These are phyloP conservation scores for Chorisops tibialis DNA, from an alignment of 2,888 invertebrate species.

Conservation along the genomic window DNA sequence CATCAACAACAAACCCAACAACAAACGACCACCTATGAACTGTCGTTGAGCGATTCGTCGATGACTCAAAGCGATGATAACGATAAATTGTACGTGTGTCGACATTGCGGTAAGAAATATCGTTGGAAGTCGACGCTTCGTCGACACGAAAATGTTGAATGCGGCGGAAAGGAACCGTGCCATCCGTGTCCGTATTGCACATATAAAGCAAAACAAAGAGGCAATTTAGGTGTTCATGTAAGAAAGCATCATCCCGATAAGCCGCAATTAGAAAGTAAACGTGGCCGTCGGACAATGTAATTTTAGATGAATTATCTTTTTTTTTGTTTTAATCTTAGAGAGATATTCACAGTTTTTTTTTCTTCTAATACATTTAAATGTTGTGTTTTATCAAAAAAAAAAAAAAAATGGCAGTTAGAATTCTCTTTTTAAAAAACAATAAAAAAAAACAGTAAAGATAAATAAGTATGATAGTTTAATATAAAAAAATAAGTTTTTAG, in stretches of 20 bases:
- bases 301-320: constrained; percentile 2
- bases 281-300: constrained; percentile 38
- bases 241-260: constrained; percentile 67
- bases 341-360: too few species aligned
- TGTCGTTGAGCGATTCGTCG: constrained; percentile 49
- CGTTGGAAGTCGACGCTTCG: constrained; percentile 82
- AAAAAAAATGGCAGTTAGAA: too few species aligned
- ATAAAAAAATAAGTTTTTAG: too few species aligned
- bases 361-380: too few species aligned
- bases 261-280: constrained; percentile 51
- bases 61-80: constrained; percentile 53
- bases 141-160: constrained; percentile 79
- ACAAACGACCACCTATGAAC: constrained; percentile 45
- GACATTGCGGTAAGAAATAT: constrained; percentile 81
- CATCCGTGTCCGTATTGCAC: constrained; percentile 78
- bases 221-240: constrained; percentile 77
- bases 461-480: too few species aligned
- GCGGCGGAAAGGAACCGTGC: constrained; percentile 77
- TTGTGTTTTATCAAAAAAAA: too few species aligned
- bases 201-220: constrained; percentile 75
- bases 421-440: too few species aligned
- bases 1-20: constrained; percentile 22
- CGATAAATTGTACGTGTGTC: constrained; percentile 66
- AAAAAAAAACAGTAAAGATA: too few species aligned
- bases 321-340: not conserved